A percentile compares a stretch with the other conserved stretches of the same genome.
Evolutionary conservation across 2,797 vertebrate species (phyloP).

Genomic region (Bufotes viridis): DNA sequence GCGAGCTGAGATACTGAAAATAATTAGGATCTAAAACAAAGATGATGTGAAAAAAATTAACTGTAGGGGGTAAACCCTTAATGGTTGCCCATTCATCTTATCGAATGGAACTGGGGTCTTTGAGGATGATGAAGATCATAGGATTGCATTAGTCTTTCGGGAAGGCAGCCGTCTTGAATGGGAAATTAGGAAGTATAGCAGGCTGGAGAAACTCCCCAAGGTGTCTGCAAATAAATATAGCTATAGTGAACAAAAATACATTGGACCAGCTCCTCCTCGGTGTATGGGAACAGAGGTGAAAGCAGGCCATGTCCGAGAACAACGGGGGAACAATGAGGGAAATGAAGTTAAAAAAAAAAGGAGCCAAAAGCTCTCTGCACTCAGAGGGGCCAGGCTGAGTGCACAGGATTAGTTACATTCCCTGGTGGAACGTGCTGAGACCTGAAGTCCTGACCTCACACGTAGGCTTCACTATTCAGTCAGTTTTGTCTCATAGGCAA

Average conservation of each 20-base stretch:
- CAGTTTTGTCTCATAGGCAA: neutral
- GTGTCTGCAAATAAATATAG: constrained; percentile 16
- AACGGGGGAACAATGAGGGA: neutral
- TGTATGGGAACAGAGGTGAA: neutral
- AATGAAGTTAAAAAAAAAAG: neutral
- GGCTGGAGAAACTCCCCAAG: neutral
- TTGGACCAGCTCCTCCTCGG: neutral
- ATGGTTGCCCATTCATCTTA: neutral
- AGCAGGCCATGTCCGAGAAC: neutral
- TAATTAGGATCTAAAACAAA: neutral
- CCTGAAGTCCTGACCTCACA: neutral
- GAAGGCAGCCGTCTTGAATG: neutral
- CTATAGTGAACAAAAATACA: neutral
- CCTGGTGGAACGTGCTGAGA: neutral
- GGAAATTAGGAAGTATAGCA: constrained; percentile 7
- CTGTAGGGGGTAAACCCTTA: neutral
- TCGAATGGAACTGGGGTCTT: neutral
- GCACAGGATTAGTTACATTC: neutral
- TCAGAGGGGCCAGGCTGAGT: neutral
- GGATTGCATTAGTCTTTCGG: neutral
- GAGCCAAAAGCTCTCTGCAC: neutral
- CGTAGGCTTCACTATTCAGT: neutral
- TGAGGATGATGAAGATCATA: neutral
- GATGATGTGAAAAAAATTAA: too few relatives aligned
- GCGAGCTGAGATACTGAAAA: neutral